Evolutionary conservation across 2,888 invertebrate genomes (phyloP).

Genomic region (Pseudoips prasinana): DNA sequence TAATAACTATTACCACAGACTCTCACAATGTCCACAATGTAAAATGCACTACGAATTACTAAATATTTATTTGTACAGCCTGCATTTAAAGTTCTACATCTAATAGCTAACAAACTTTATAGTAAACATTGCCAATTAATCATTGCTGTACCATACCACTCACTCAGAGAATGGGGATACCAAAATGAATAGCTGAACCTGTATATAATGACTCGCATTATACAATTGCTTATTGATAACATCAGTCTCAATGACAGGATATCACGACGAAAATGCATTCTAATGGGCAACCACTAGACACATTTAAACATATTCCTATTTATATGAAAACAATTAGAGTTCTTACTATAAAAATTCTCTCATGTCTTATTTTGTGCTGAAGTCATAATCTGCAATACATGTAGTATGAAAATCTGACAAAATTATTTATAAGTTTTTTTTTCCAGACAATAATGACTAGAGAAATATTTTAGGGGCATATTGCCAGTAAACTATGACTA

Average conservation of each 20-base stretch:
- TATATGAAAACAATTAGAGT: conserved; percentile 43
- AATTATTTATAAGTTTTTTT: too few species aligned
- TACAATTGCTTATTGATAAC: conserved; percentile 64
- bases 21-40: conserved; percentile 70
- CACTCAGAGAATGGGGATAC: conserved; percentile 39
- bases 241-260: conserved; percentile 71
- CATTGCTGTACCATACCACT: conserved; percentile 40
- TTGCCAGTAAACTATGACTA: too few species aligned
- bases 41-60: conserved; percentile 78
- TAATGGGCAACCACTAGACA: conserved; percentile 52
- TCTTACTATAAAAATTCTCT: conserved; percentile 57
- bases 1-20: conserved; percentile 70
- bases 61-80: conserved; percentile 76
- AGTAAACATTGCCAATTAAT: conserved; percentile 60
- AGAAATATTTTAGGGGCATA: too few species aligned
- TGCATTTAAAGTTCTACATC: conserved; percentile 75
- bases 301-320: conserved; percentile 57
- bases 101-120: conserved; percentile 74
- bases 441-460: too few species aligned
- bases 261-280: conserved; percentile 51
- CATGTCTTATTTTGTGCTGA: conserved; percentile 56
- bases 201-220: conserved; percentile 35
- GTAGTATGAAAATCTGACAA: too few species aligned
- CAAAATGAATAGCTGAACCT: conserved; percentile 35
- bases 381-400: conserved; percentile 9